Conservation (phyloP, 1,140 invertebrate species). For the Bombus affinis region DNA sequence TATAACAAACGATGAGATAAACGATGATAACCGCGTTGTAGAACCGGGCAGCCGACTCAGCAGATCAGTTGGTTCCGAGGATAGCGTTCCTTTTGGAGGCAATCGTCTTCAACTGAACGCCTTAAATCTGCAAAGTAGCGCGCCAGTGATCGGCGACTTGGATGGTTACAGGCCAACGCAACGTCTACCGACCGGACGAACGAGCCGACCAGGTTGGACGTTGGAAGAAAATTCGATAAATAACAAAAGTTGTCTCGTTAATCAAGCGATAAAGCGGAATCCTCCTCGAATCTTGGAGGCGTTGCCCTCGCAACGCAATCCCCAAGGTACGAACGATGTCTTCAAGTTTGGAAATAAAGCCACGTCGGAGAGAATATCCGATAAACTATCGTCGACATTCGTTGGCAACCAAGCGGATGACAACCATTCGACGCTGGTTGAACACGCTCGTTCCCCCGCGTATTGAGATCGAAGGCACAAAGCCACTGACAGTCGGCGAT, state of each 20-base stretch:
- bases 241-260: conserved; percentile 18
- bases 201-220: conserved; percentile 16
- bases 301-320: conserved; percentile 70
- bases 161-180: conserved; percentile 44
- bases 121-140: conserved; percentile 74
- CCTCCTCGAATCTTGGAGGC: conserved; percentile 77
- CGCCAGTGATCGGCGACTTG: conserved; percentile 50
- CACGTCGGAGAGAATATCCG: conserved; percentile 16
- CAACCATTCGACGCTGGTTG: conserved; percentile 9
- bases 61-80: conserved; percentile 78
- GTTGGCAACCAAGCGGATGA: conserved; percentile 12
- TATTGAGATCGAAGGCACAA: conserved; percentile 25
- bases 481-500: neutral
- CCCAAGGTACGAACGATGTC: conserved; percentile 24
- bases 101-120: conserved; percentile 71
- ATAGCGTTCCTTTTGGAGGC: conserved; percentile 55
- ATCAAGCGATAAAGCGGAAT: conserved; percentile 42
- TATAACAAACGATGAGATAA: neutral
- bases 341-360: conserved; percentile 11
- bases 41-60: conserved; percentile 73
- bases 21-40: conserved; percentile 42
- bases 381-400: conserved; percentile 34
- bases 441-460: conserved; percentile 38
- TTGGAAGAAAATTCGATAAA: conserved; percentile 47
- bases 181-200: neutral